Evolutionary conservation across 2,113 vertebrate species (phyloP).

Genomic region (Manacus vitellinus): DNA sequence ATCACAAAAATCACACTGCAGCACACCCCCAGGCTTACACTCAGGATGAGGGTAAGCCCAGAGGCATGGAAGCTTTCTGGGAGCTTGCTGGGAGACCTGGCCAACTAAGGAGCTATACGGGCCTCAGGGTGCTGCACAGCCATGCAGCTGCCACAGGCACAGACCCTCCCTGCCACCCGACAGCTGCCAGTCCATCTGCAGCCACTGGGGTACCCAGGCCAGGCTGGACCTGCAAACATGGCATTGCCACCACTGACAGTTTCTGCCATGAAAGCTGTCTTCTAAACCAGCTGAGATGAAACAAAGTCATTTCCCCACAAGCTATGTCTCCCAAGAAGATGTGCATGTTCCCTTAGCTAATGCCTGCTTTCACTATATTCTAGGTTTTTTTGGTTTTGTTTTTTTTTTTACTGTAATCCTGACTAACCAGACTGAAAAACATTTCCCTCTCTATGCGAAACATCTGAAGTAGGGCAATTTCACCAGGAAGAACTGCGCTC

Average conservation of each 20-base stretch:
- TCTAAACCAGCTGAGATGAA: background rate
- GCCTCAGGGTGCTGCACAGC: background rate
- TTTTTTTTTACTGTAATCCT: background rate
- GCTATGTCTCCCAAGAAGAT: background rate
- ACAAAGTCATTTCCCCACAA: background rate
- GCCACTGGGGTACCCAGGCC: rapidly evolving
- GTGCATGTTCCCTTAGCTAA: background rate
- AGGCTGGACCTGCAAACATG: background rate
- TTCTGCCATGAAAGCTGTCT: background rate
- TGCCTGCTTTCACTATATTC: background rate
- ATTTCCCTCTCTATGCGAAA: background rate
- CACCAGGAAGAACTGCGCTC: background rate
- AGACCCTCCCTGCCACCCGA: background rate
- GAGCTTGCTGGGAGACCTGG: background rate
- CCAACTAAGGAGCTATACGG: rapidly evolving
- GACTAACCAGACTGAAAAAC: background rate
- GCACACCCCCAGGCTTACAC: background rate
- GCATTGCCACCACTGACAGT: background rate
- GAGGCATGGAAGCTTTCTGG: rapidly evolving
- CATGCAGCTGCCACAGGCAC: background rate
- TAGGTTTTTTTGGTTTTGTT: background rate
- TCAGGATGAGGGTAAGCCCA: rapidly evolving
- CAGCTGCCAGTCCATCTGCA: rapidly evolving
- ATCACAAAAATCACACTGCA: rapidly evolving
- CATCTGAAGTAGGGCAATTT: background rate